Conservation (phyloP, 2,797 vertebrate species). For the Todus mexicanus region DNA sequence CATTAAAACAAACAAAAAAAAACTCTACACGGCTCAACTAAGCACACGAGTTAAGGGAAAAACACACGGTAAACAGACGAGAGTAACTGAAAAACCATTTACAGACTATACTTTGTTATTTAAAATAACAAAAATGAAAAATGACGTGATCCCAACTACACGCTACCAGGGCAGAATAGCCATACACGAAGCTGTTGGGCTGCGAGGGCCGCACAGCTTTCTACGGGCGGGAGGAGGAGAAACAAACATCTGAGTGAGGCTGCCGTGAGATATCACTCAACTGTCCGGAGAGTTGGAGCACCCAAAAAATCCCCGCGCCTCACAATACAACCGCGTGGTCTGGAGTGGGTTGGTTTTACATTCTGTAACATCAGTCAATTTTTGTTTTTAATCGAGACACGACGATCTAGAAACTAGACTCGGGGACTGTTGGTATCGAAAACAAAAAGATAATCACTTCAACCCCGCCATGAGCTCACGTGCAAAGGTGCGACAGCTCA, state of each 20-base stretch:
- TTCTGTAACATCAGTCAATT: constrained; percentile 31
- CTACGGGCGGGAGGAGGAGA: constrained; percentile 24
- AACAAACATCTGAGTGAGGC: constrained; percentile 16
- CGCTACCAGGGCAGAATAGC: constrained; percentile 36
- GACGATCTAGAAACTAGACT: constrained; percentile 51
- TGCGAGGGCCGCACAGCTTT: constrained; percentile 42
- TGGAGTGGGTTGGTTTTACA: constrained; percentile 69
- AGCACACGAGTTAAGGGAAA: constrained; percentile 25
- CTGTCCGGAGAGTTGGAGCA: constrained; percentile 50
- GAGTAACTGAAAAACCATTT: constrained; percentile 53
- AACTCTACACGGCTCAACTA: constrained; percentile 63
- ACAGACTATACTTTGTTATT: constrained; percentile 64
- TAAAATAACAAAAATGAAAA: constrained; percentile 62
- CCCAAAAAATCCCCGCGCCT: constrained; percentile 53
- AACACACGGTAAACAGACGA: constrained; percentile 49
- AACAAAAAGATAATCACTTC: constrained; percentile 24
- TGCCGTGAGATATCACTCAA: constrained; percentile 21
- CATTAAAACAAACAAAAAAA: constrained; percentile 21
- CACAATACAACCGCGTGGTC: constrained; percentile 56
- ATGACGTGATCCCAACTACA: constrained; percentile 29
- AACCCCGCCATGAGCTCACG: constrained; percentile 49
- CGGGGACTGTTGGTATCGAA: constrained; percentile 25
- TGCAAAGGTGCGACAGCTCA: constrained; percentile 55
- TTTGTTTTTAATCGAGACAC: constrained; percentile 2
- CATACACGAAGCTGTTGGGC: neutral